phyloP scores from a whole-genome alignment of 1,140 invertebrate genomes.

The Drosophila oshimai region DNA sequence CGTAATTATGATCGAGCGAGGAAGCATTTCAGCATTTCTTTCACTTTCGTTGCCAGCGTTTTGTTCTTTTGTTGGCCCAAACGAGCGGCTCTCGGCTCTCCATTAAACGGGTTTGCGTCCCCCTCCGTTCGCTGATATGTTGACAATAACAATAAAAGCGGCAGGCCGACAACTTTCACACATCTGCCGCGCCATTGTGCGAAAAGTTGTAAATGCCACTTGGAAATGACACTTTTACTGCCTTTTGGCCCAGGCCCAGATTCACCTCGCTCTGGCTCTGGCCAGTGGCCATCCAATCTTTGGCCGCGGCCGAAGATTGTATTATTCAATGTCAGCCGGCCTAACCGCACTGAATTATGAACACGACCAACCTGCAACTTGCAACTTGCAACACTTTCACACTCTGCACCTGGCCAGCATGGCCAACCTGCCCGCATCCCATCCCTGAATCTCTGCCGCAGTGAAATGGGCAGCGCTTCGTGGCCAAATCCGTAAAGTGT shows the following conservation, averaged over 20 bases:
- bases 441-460: slow-evolving; percentile 21
- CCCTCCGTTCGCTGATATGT: slow-evolving; percentile 61
- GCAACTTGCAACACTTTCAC: slow-evolving; percentile 73
- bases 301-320: slow-evolving; percentile 32
- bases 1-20: slow-evolving; percentile 61
- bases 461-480: slow-evolving; percentile 58
- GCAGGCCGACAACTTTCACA: slow-evolving; percentile 77
- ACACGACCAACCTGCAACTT: slow-evolving; percentile 14
- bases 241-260: slow-evolving; percentile 42
- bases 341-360: slow-evolving; percentile 40
- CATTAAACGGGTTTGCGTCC: slow-evolving; percentile 48
- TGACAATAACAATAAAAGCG: slow-evolving; percentile 75
- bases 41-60: slow-evolving; percentile 64
- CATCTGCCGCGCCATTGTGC: slow-evolving; percentile 50
- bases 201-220: slow-evolving; percentile 45
- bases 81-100: slow-evolving; percentile 47
- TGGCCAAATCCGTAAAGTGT: slow-evolving; percentile 74
- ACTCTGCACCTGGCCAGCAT: slow-evolving; percentile 27
- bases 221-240: slow-evolving; percentile 51
- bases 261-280: not conserved
- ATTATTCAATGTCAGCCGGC: slow-evolving; percentile 73
- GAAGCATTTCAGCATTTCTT: too few relatives aligned
- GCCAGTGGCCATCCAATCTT: not conserved
- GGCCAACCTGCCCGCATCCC: not conserved
- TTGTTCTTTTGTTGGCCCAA: slow-evolving; percentile 75